These are phyloP conservation scores for Megalurothrips usitatus DNA, from an alignment of 2,888 invertebrate species.

Conservation along the genomic window DNA sequence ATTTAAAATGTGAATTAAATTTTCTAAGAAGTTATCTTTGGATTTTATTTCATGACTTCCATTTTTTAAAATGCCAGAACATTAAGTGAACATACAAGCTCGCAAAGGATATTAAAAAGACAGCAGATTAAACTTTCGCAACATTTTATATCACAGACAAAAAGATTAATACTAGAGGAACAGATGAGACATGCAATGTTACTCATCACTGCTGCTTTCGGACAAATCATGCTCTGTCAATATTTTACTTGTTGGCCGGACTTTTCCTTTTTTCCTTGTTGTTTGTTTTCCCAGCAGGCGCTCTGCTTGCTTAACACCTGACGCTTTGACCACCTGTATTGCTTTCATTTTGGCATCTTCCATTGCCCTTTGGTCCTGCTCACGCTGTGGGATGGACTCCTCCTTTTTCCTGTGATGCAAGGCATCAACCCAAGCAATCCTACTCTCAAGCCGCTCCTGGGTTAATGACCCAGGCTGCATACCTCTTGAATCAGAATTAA, in stretches of 20 bases:
- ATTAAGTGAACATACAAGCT: too few species aligned
- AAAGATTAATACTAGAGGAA: conserved; percentile 9
- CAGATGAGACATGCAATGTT: neutral
- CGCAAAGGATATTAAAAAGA: too few species aligned
- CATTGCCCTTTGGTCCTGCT: conserved; percentile 59
- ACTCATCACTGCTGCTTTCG: conserved; percentile 58
- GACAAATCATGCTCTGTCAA: conserved; percentile 58
- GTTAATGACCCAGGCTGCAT: conserved; percentile 41
- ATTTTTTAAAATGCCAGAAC: too few species aligned
- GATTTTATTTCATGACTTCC: too few species aligned
- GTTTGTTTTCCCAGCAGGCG: neutral
- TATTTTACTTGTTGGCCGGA: conserved; percentile 10
- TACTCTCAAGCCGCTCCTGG: conserved; percentile 40
- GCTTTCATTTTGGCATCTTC: conserved; percentile 68
- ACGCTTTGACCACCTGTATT: conserved; percentile 60
- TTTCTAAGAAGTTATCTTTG: too few species aligned
- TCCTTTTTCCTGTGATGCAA: conserved; percentile 43
- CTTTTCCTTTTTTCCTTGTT: neutral
- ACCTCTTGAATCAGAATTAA: conserved; percentile 3
- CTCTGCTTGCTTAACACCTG: conserved; percentile 10
- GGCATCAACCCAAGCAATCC: conserved; percentile 42
- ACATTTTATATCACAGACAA: neutral
- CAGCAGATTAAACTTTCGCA: neutral
- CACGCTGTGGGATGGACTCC: conserved; percentile 69
- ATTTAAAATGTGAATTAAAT: too few species aligned